Conservation (phyloP, 64 coral and sea anemone species). For the Dendrophyllia cribrosa region DNA sequence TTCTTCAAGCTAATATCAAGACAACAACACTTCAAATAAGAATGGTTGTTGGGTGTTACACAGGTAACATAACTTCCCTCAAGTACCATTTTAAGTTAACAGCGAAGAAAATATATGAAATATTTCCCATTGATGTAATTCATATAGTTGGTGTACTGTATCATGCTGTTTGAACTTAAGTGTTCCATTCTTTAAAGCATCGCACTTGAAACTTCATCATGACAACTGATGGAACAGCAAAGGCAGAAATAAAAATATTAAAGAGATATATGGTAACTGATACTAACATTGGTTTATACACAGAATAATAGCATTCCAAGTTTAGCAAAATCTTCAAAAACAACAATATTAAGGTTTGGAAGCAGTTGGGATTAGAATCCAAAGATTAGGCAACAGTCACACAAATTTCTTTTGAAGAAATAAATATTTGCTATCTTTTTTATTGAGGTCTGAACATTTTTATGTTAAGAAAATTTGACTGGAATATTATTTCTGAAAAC, state of each 20-base stretch:
- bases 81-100: slow-evolving; percentile 12
- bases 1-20: neutral
- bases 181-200: no score
- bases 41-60: neutral
- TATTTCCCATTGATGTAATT: neutral
- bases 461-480: neutral
- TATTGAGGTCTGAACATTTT: neutral
- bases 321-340: slow-evolving; percentile 34
- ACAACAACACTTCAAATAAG: neutral
- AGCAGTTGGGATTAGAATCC: slow-evolving; percentile 13
- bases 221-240: neutral
- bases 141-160: neutral
- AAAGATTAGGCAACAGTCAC: neutral
- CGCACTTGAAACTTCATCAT: neutral
- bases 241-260: neutral
- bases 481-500: neutral
- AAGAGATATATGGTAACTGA: slow-evolving; percentile 4
- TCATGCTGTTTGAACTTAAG: no score
- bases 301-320: slow-evolving; percentile 24
- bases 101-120: neutral
- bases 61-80: neutral
- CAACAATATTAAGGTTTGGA: slow-evolving; percentile 21
- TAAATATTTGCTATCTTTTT: neutral
- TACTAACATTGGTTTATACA: slow-evolving; percentile 1
- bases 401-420: slow-evolving; percentile 6